Evolutionary conservation across 2,888 invertebrate species (phyloP).

Genomic region (Lordiphosa andalusiaca): DNA sequence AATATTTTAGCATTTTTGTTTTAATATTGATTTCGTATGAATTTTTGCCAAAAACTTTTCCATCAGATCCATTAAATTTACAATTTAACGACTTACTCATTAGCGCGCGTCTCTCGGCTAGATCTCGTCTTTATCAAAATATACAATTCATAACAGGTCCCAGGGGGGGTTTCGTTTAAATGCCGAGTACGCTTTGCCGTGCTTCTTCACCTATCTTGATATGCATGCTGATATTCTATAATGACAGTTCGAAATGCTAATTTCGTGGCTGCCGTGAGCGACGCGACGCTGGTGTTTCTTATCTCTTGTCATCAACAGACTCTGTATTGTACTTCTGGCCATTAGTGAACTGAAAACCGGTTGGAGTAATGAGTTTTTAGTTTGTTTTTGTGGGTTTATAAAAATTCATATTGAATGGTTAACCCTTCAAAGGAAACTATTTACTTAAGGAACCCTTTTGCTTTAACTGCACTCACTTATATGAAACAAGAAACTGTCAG

Average conservation of each 20-base stretch:
- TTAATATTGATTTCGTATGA: too few relatives aligned
- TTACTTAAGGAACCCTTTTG: too few relatives aligned
- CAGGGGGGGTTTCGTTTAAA: too few relatives aligned
- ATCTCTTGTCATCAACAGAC: constrained; percentile 41
- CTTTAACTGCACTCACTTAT: too few relatives aligned
- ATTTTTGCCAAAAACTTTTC: too few relatives aligned
- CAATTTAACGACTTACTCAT: too few relatives aligned
- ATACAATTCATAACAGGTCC: too few relatives aligned
- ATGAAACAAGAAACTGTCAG: too few relatives aligned
- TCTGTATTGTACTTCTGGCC: constrained; percentile 1
- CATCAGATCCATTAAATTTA: too few relatives aligned
- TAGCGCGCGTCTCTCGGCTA: too few relatives aligned
- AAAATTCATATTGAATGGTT: constrained; percentile 18
- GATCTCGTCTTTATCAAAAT: too few relatives aligned
- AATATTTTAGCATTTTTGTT: too few relatives aligned
- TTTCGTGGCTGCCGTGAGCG: constrained; percentile 5
- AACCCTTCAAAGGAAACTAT: not conserved
- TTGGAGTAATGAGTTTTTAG: constrained; percentile 41
- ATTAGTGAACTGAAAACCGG: constrained; percentile 35
- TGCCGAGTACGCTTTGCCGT: constrained; percentile 34
- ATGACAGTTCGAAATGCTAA: constrained; percentile 10
- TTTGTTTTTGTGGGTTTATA: constrained; percentile 13
- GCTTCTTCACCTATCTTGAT: constrained; percentile 38
- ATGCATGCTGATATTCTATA: constrained; percentile 28
- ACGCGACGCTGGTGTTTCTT: constrained; percentile 18